phyloP scores from a whole-genome alignment of 2,888 invertebrate species.

The Noctua comes region DNA sequence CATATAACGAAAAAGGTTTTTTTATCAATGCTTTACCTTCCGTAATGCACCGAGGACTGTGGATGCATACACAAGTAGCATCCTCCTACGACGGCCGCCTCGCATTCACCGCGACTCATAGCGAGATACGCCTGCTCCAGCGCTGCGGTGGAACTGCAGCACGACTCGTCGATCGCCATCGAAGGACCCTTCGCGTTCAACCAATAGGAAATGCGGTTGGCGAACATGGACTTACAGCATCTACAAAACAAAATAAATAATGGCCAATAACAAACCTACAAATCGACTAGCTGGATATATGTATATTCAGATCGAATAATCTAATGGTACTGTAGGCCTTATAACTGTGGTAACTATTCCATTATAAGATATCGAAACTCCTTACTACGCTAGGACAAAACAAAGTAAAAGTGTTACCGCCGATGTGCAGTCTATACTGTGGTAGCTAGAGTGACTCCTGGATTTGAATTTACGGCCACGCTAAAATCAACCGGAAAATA shows the following conservation, averaged over 20 bases:
- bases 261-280: background rate
- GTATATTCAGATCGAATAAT: background rate
- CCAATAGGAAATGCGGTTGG: constrained; percentile 85
- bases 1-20: too few species aligned
- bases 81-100: constrained; percentile 91
- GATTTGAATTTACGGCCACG: background rate
- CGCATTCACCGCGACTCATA: constrained; percentile 78
- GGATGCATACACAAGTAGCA: constrained; percentile 91
- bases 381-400: background rate
- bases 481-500: background rate
- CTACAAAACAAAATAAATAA: constrained; percentile 62
- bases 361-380: background rate
- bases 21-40: constrained; percentile 70
- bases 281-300: background rate
- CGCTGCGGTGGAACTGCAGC: constrained; percentile 78
- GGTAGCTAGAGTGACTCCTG: background rate
- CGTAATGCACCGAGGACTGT: constrained; percentile 77
- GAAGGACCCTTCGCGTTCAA: constrained; percentile 83
- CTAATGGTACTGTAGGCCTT: background rate
- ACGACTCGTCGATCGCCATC: constrained; percentile 76
- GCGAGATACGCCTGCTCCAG: constrained; percentile 79
- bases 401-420: background rate
- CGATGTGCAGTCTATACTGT: background rate
- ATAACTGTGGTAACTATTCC: background rate
- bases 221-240: constrained; percentile 81